Evolutionary conservation across 2,888 invertebrate species (phyloP).

Genomic region (Orthonychiurus folsomi): DNA sequence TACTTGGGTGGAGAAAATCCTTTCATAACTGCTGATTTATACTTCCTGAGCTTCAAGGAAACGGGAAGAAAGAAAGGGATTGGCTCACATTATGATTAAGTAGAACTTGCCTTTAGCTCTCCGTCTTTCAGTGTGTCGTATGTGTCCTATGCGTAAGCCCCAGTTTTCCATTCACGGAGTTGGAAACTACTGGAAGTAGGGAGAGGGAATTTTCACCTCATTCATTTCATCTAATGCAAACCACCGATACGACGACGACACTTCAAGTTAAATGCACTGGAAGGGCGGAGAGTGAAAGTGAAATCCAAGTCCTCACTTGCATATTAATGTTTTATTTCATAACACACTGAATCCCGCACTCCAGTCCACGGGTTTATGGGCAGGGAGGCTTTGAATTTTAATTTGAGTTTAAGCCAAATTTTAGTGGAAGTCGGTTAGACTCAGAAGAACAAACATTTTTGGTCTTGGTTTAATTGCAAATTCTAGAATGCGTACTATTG

Average conservation of each 20-base stretch:
- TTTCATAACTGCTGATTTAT: conserved; percentile 1
- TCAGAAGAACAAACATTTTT: too few relatives aligned
- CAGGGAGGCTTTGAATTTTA: neutral
- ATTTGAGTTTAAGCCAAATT: neutral
- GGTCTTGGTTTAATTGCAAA: conserved; percentile 1
- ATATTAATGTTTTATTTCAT: neutral
- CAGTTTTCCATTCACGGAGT: too few relatives aligned
- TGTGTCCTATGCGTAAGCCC: too few relatives aligned
- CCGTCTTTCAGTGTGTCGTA: too few relatives aligned
- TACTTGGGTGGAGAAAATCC: neutral
- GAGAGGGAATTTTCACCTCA: neutral
- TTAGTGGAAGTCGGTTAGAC: too few relatives aligned
- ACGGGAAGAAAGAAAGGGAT: too few relatives aligned
- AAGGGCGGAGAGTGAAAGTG: neutral
- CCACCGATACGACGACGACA: neutral
- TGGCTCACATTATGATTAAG: neutral
- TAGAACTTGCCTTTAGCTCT: too few relatives aligned
- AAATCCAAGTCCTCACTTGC: neutral
- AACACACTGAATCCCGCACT: neutral
- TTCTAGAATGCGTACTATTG: neutral
- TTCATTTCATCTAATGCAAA: neutral
- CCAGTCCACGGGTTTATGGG: neutral
- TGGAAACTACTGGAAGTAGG: too few relatives aligned
- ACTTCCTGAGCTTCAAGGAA: too few relatives aligned
- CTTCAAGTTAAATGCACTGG: neutral